phyloP scores from a whole-genome alignment of 2,797 vertebrate genomes.

The Chrysocyon brachyurus region DNA sequence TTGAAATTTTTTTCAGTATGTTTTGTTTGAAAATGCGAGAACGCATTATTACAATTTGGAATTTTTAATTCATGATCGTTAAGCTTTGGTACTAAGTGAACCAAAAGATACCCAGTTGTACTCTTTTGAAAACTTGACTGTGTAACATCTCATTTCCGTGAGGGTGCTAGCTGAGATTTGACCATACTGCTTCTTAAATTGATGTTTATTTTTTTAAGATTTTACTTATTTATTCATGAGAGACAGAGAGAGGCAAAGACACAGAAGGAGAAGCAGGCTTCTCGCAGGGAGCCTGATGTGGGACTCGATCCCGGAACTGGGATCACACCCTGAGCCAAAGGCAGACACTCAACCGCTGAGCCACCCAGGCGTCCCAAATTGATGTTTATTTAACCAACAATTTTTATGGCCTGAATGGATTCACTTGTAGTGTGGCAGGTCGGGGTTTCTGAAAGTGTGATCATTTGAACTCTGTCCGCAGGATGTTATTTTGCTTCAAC shows the following conservation, averaged over 20 bases:
- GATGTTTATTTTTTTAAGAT: background rate
- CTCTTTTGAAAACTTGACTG: background rate
- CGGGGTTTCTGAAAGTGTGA: background rate
- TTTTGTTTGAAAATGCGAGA: conserved; percentile 54
- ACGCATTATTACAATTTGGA: conserved; percentile 6
- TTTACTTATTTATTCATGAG: no score
- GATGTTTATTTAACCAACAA: background rate
- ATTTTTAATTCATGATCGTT: background rate
- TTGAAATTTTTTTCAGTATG: background rate
- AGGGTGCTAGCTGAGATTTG: background rate
- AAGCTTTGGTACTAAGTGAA: background rate
- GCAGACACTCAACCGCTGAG: no score
- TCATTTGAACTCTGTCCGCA: background rate
- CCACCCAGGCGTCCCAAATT: background rate
- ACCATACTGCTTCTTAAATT: background rate
- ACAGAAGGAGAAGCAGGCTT: no score
- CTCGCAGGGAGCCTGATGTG: no score
- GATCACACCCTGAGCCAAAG: no score
- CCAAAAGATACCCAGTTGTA: background rate
- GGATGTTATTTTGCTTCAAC: background rate
- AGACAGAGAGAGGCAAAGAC: no score
- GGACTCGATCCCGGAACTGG: no score
- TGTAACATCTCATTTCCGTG: background rate
- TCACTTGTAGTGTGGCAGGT: background rate
- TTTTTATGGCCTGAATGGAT: background rate